Conservation (phyloP, 2,888 invertebrate species). For the Plebejus melissa region DNA sequence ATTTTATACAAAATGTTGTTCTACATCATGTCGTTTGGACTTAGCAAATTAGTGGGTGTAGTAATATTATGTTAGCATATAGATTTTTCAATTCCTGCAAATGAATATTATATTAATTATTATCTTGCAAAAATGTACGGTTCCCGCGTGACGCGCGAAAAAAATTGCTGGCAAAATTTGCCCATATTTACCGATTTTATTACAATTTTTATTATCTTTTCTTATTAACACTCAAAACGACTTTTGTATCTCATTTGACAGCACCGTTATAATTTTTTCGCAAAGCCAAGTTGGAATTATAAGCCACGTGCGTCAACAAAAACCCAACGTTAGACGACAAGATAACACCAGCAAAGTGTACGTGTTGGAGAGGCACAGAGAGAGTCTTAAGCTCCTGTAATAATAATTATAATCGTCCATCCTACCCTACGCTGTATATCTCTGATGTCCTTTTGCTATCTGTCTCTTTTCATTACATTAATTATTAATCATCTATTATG, state of each 20-base stretch:
- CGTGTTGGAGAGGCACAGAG: background rate
- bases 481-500: slow-evolving; percentile 2
- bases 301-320: background rate
- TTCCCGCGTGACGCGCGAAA: no score
- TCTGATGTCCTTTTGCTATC: background rate
- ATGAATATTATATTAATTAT: no score
- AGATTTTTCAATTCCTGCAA: no score
- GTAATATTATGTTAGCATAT: no score
- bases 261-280: background rate
- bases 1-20: no score
- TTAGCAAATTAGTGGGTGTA: no score
- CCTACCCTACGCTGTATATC: background rate
- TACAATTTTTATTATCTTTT: no score
- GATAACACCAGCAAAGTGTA: background rate
- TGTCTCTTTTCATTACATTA: background rate
- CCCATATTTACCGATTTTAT: no score
- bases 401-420: background rate
- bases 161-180: no score
- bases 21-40: no score
- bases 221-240: background rate
- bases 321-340: background rate
- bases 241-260: background rate
- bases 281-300: background rate
- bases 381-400: background rate
- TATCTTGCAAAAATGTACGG: no score